Evolutionary conservation across 2,888 invertebrate genomes (phyloP).

Genomic region (Asteroscopus sphinx): DNA sequence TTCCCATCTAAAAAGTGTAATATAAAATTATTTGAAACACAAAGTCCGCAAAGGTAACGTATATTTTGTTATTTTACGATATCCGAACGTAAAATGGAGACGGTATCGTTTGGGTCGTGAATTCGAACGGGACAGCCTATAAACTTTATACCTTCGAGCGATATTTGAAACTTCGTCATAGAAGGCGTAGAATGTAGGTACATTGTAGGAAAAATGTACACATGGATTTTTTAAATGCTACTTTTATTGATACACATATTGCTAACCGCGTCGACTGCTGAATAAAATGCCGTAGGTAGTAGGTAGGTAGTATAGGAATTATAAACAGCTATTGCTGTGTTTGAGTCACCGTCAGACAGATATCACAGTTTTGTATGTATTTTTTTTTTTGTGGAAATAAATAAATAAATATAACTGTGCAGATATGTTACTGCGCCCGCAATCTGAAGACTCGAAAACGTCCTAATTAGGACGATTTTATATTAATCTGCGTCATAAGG

Average conservation of each 20-base stretch:
- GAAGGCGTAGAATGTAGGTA: conserved; percentile 7
- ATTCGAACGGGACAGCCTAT: conserved; percentile 61
- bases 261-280: too few relatives aligned
- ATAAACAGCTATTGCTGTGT: too few relatives aligned
- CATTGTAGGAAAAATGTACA: neutral
- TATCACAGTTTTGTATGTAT: too few relatives aligned
- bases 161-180: conserved; percentile 48
- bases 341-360: too few relatives aligned
- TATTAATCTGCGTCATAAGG: too few relatives aligned
- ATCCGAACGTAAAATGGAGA: conserved; percentile 57
- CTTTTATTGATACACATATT: neutral
- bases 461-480: too few relatives aligned
- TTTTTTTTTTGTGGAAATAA: too few relatives aligned
- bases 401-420: too few relatives aligned
- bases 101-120: conserved; percentile 62
- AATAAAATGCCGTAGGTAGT: too few relatives aligned
- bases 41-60: conserved; percentile 50
- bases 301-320: too few relatives aligned
- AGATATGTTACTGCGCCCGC: too few relatives aligned
- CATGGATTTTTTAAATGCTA: neutral
- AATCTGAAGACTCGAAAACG: too few relatives aligned
- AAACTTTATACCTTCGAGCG: conserved; percentile 55
- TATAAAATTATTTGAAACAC: conserved; percentile 44
- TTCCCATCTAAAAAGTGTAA: conserved; percentile 30
- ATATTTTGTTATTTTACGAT: conserved; percentile 57